Evolutionary conservation across 2,888 invertebrate genomes (phyloP), one percentile per base, ranked within the genome.

Genomic region (Junonia oenone): DNA sequence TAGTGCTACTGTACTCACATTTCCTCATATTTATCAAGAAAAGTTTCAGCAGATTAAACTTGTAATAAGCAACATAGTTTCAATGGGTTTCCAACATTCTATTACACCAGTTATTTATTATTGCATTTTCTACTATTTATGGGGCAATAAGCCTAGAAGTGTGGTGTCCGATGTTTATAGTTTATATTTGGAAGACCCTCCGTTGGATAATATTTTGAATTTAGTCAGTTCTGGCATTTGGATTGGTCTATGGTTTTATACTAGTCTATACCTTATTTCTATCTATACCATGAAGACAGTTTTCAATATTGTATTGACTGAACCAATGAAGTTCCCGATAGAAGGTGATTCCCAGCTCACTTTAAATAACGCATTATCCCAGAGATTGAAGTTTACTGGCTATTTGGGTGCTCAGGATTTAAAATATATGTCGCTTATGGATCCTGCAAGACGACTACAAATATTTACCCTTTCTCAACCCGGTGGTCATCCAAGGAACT

Each of bases 401-500:
- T 93, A 95, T 71, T 83, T 97, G 52, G 96, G 95, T 5, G 95
- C 94, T 59, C 89, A 94, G 58, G 96, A 96, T 76, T 88, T 97
- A 15, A 92, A 91, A 67, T 91, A 92, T 29, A 76, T 97, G 67
- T 91, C 94, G 0, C 91, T 93, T 68, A 93, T 92, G 69, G 93
- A 94, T 38, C 73, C 83, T 17, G 48, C 62, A 0, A 90, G 95
- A 66, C 91, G 97, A 46, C 77, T 87, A 63, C 84, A 92, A 55
- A 85, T 97, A 38, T 97, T 94, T 72, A 91, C 92, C 11, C 83
- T 96, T 0, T 96, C 96, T 27, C 93, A 94, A 69, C 96, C 96
- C 22, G 96, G 97, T 15, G 96, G 96, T 27, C 97, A 97, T 78
- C 96, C 97, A 0, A 94, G 95, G 70, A 96, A 96, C 71, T 97